Evolutionary conservation across 2,888 invertebrate genomes (phyloP), one percentile per base, ranked within the genome.

Genomic region (Microchrysa polita): DNA sequence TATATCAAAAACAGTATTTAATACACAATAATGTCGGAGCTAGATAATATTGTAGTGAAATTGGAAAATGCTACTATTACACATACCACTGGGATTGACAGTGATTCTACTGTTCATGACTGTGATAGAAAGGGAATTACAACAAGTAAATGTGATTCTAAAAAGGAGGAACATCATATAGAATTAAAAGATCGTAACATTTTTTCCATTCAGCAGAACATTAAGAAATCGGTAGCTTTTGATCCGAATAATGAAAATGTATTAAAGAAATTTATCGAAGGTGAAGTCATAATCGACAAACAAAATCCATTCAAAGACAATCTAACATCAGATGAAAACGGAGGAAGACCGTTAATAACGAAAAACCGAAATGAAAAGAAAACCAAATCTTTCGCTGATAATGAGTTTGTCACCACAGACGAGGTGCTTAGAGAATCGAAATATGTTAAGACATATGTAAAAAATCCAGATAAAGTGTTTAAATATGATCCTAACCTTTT

Each of bases 371-470:
- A 22, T 18, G 34, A 34, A 10, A 57, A 40, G 20, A 55, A 55
- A 34, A 40, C 57, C 1, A 69, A 69, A 55, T 42, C 12, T 16
- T 22, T 79, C 2, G 81, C 82, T 65, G 77, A 79, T 9, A 67
- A 72, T n/a, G 84, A 84, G 10, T 83, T 78, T 57, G 78, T 84
- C n/a, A 82, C 84, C 40, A 85, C 83, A 2, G 85, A 85, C 74
- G 83, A 85, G 34, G 84, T 85, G 9, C 79, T 85, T 2, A 83
- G 83, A 18, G 83, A 85, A 74, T 85, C 85, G 16, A 85, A 85
- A 77, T 85, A 82, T 79, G 85, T 85, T 1, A 84, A 83, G 75
- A 85, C 85, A 0, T 85, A 85, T 67, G 82, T 85, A 42, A 84
- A 84, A 76, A 84, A 85, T 79, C 85, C 85, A 1, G 85, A 85